Percentiles rank a stretch among this genome's conserved stretches.
These are phyloP conservation scores for Thalassoma bifasciatum DNA, from an alignment of 2,113 vertebrate genomes.

Conservation along the genomic window DNA sequence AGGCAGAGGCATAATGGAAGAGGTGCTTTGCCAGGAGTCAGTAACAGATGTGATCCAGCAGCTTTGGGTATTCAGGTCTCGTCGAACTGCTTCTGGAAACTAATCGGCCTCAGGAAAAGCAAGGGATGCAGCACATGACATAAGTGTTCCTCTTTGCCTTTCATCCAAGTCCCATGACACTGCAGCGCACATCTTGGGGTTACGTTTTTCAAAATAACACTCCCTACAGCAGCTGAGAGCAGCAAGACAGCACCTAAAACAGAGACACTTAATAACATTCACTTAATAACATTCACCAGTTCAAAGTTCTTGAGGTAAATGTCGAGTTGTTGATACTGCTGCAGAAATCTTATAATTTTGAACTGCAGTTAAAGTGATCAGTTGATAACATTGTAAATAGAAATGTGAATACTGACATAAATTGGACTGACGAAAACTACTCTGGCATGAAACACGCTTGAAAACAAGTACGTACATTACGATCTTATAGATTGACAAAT, in stretches of 20 bases:
- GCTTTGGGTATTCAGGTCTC: conserved; percentile 35
- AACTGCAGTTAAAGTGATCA: not conserved
- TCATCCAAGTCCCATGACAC: not conserved
- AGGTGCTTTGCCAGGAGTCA: conserved; percentile 21
- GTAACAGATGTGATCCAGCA: conserved; percentile 20
- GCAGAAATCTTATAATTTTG: not conserved
- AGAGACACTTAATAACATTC: not conserved
- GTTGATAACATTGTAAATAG: no score
- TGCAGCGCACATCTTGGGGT: conserved; percentile 14
- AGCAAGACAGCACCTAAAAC: not conserved
- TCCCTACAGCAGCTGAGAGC: conserved; percentile 16
- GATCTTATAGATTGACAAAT: no score
- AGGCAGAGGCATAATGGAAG: conserved; percentile 24
- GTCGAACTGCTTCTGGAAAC: conserved; percentile 25
- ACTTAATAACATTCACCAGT: not conserved
- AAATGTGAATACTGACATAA: no score
- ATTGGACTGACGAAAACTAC: no score
- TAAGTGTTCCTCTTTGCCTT: conserved; percentile 3
- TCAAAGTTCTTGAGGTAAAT: conserved; percentile 18
- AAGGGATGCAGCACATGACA: conserved; percentile 16
- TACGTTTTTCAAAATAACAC: conserved; percentile 15
- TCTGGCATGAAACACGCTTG: no score
- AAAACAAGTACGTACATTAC: no score
- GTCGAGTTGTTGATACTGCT: conserved; percentile 46
- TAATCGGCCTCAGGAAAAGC: conserved; percentile 9